phyloP scores from a whole-genome alignment of 2,113 vertebrate species.

The Anthoscopus minutus region DNA sequence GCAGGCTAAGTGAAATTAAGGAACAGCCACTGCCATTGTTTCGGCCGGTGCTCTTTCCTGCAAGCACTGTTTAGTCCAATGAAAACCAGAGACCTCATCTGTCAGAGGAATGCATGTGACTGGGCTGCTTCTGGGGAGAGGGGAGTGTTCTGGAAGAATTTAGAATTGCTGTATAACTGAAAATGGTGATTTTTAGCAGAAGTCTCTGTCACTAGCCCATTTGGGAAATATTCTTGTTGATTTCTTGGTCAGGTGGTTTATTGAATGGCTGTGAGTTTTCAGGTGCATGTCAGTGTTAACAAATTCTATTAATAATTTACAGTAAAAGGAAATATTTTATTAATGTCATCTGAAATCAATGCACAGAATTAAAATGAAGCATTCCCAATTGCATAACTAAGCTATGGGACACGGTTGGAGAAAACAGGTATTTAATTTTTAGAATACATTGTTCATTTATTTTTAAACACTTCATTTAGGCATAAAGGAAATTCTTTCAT shows the following conservation, averaged over 20 bases:
- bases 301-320: constrained; percentile 56
- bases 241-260: constrained; percentile 21
- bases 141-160: background rate
- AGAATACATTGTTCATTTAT: constrained; percentile 52
- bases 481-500: constrained; percentile 32
- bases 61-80: constrained; percentile 19
- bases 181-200: background rate
- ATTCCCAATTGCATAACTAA: constrained; percentile 43
- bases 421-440: constrained; percentile 54
- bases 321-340: constrained; percentile 55
- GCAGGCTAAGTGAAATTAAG: constrained; percentile 52
- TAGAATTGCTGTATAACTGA: background rate
- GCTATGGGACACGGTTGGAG: background rate
- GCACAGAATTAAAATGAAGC: constrained; percentile 37
- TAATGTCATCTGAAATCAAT: constrained; percentile 56
- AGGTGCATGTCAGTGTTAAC: constrained; percentile 18
- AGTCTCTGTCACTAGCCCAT: background rate
- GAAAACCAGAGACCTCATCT: constrained; percentile 22
- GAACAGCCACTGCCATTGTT: constrained; percentile 25
- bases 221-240: constrained; percentile 12
- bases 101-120: background rate
- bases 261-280: background rate
- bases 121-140: background rate
- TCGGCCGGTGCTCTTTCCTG: background rate
- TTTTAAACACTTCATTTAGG: constrained; percentile 54